A percentile compares a stretch with the other conserved stretches of the same genome.
Conservation (phyloP, 30 jellyfish, hydroid and myxozoan species). For the Turritopsis rubra region DNA sequence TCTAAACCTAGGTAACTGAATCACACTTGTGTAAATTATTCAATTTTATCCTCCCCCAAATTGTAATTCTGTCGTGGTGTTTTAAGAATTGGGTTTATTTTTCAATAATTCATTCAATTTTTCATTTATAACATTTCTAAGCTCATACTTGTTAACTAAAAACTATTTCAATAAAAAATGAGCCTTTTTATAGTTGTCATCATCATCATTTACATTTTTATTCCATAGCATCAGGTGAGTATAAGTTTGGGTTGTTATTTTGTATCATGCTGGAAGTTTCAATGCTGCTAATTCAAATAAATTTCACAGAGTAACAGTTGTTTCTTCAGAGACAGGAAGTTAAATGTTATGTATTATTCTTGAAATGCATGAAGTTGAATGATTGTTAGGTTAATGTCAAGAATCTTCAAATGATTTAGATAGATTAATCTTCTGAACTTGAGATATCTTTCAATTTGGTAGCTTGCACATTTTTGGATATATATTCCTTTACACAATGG, state of each 20-base stretch:
- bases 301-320: neutral
- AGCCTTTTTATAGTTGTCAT: neutral
- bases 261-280: too few relatives aligned
- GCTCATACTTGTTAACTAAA: neutral
- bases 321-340: neutral
- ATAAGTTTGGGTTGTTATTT: too few relatives aligned
- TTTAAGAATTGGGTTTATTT: neutral
- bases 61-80: neutral
- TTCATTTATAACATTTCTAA: neutral
- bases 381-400: too few relatives aligned
- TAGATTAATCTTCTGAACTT: too few relatives aligned
- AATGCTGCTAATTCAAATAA: neutral
- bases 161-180: neutral
- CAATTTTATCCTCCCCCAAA: neutral
- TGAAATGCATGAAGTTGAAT: too few relatives aligned
- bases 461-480: too few relatives aligned
- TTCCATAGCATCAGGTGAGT: too few relatives aligned
- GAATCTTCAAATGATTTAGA: too few relatives aligned
- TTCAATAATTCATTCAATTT: neutral
- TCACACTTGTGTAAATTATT: neutral
- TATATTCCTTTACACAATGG: neutral
- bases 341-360: too few relatives aligned
- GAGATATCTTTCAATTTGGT: too few relatives aligned
- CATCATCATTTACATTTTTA: neutral
- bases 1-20: neutral